Conservation (phyloP, 2,113 vertebrate species). For the Herpailurus yagouaroundi region DNA sequence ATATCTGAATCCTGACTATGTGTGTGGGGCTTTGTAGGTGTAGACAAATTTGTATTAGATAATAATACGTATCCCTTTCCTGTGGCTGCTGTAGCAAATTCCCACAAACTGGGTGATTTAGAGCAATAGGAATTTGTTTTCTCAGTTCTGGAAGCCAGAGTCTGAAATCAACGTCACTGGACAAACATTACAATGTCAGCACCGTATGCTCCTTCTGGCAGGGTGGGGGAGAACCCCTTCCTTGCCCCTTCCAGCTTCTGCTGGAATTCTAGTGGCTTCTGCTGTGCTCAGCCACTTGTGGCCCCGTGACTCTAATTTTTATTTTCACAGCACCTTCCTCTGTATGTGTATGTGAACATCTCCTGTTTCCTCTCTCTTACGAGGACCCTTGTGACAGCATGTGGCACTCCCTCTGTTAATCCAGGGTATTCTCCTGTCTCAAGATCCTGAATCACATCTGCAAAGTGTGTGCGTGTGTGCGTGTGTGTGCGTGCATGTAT, state of each 20-base stretch:
- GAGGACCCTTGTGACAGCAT: background rate
- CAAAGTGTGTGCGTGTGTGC: background rate
- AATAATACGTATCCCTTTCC: background rate
- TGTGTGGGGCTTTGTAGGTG: background rate
- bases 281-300: background rate
- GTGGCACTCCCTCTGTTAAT: background rate
- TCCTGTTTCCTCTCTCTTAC: background rate
- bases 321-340: background rate
- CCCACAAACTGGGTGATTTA: background rate
- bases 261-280: background rate
- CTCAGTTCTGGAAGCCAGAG: background rate
- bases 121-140: background rate
- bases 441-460: background rate
- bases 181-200: background rate
- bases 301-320: background rate
- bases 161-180: background rate
- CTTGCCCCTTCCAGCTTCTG: background rate
- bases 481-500: background rate
- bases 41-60: background rate
- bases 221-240: too few species aligned
- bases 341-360: background rate
- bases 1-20: background rate
- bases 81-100: background rate
- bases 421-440: background rate
- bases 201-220: accelerated